These are phyloP conservation scores for Synergus itoensis DNA, from an alignment of 2,888 invertebrate species.

Conservation along the genomic window DNA sequence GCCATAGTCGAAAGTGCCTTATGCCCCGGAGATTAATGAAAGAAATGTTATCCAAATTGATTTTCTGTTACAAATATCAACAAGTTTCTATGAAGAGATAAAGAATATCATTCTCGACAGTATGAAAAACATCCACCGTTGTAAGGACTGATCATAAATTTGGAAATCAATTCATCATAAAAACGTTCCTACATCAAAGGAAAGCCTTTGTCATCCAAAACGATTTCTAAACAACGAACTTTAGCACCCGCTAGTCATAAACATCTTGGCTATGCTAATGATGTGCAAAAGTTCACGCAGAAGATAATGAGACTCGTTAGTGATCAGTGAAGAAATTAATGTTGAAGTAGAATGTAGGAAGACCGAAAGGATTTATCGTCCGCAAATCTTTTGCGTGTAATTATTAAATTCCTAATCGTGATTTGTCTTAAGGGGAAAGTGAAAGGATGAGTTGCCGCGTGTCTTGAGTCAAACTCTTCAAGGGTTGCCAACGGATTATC, in stretches of 20 bases:
- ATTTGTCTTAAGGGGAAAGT: not conserved
- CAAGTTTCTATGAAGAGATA: not conserved
- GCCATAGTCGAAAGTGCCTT: conserved; percentile 30
- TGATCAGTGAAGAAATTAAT: not conserved
- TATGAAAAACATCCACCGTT: not conserved
- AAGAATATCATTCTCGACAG: not conserved
- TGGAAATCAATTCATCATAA: not conserved
- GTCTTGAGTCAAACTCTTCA: too few relatives aligned
- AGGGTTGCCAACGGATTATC: not conserved
- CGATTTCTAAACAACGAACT: not conserved
- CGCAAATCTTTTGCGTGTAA: not conserved
- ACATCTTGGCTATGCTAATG: not conserved
- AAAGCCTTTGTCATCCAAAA: not conserved
- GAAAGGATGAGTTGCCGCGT: too few relatives aligned
- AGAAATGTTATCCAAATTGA: conserved; percentile 36
- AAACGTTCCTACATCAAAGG: not conserved
- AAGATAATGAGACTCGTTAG: not conserved
- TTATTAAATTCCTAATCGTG: not conserved
- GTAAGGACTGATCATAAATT: not conserved
- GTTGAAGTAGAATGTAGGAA: not conserved
- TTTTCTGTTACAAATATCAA: not conserved
- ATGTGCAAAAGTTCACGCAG: not conserved
- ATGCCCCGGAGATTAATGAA: conserved; percentile 9
- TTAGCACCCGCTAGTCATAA: not conserved
- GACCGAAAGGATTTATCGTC: not conserved